Base-by-base conservation (phyloP, 2,113 vertebrate genomes). In the Amblyopsis rosae region DNA sequence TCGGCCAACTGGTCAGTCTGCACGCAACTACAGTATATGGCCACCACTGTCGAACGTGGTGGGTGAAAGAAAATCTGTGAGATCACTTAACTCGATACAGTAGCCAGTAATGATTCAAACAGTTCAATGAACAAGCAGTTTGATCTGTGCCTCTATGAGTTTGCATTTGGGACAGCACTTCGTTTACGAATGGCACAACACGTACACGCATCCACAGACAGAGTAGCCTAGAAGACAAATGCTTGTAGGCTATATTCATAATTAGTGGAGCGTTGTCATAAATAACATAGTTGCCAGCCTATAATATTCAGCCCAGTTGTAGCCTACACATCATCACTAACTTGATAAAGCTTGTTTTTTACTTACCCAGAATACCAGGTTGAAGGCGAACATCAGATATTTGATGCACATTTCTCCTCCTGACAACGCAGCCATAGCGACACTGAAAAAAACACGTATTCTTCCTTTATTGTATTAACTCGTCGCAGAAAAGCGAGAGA, bases 281-380 rank as follows among this genome's bases (percentile, higher is more conserved):
- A 32, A 41, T 8, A 41, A 41, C 35, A 41, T 41, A 41, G 26
- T 26, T 26, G 26, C 26, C 26, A 26, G 26, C 26, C 26, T 26
- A 26, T 26, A 26, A 26, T 26, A 26, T 26, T 26, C 26, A 26
- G 26, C 35, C 5, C 1, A 41, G 35, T 3, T 1, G 41, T 17
- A 16, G 49, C 15, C 41, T 48, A 62, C 45, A 48, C 8, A 11
- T 62, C 47, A 55, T 62, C 32, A 61, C 9, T 47, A 50, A 12
- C 17, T 35, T 56, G 17, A 10, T 19, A 45, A 48, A 17, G 9
- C 4, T 1, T 73, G 62, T 59, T 4, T 49, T 15, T 3, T 3
- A 91, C 96, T 96, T 81, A 98, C 96, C 96, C 96, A 98, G 82
- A 98, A 97, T 12, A 98, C 67, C 85, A 98, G 95, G 87, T 97